Evolutionary conservation across 1,140 invertebrate species (phyloP).

Genomic region (Plectrocnemia conspersa): DNA sequence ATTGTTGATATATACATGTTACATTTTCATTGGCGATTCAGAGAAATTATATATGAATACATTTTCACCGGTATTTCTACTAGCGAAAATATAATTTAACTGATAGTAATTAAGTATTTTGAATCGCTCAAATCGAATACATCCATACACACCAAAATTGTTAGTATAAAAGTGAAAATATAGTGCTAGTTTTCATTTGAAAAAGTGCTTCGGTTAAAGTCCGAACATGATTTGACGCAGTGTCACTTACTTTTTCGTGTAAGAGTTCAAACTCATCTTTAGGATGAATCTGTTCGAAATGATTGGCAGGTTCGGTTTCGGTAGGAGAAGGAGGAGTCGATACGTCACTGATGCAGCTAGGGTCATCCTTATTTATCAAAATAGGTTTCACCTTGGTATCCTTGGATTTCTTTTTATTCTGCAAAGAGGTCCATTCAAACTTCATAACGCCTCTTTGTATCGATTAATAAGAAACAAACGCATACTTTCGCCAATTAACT

Average conservation of each 20-base stretch:
- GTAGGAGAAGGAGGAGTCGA: slow-evolving; percentile 39
- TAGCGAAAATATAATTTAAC: too few relatives aligned
- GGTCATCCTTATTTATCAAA: slow-evolving; percentile 52
- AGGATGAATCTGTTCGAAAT: slow-evolving; percentile 71
- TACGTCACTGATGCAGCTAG: slow-evolving; percentile 49
- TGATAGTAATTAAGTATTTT: too few relatives aligned
- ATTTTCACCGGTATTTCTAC: too few relatives aligned
- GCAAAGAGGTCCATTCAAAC: slow-evolving; percentile 32
- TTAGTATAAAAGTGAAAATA: too few relatives aligned
- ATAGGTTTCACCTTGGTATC: slow-evolving; percentile 53
- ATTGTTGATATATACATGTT: too few relatives aligned
- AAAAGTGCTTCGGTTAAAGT: too few relatives aligned
- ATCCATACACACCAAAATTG: too few relatives aligned
- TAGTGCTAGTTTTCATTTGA: too few relatives aligned
- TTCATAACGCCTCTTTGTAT: background rate
- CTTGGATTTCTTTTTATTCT: slow-evolving; percentile 52
- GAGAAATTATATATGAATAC: too few relatives aligned
- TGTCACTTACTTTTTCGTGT: slow-evolving; percentile 50
- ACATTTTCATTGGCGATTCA: too few relatives aligned
- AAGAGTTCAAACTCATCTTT: slow-evolving; percentile 75
- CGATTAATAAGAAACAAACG: background rate
- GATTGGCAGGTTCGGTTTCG: slow-evolving; percentile 52
- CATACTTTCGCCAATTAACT: background rate
- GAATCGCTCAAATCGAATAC: too few relatives aligned
- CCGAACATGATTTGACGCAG: too few relatives aligned